These are phyloP conservation scores for Apeltes quadracus DNA, from an alignment of 2,113 vertebrate genomes.

Conservation along the genomic window DNA sequence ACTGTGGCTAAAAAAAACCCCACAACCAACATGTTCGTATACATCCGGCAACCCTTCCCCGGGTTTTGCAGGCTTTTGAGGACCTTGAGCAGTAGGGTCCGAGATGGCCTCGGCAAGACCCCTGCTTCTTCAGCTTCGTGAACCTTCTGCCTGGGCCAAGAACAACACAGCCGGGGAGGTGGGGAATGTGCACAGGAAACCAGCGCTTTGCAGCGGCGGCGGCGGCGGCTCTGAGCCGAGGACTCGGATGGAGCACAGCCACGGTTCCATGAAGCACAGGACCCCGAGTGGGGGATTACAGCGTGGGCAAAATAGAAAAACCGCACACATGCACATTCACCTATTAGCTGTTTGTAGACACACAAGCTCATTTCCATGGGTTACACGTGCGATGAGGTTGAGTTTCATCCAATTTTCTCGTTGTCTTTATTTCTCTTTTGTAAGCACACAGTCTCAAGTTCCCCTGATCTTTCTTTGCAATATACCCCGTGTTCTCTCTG, in stretches of 20 bases:
- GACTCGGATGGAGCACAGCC: conserved; percentile 33
- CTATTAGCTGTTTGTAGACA: conserved; percentile 1
- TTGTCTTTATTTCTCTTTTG: conserved; percentile 6
- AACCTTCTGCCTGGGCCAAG: conserved; percentile 61
- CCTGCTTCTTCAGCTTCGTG: conserved; percentile 36
- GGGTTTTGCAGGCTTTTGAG: background rate
- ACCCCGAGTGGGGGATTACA: no score
- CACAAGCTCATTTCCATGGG: background rate
- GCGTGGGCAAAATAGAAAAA: no score
- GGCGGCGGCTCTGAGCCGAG: conserved; percentile 27
- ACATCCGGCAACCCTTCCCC: background rate
- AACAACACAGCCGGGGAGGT: conserved; percentile 71
- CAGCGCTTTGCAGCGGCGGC: conserved; percentile 51
- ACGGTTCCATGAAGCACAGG: conserved; percentile 55
- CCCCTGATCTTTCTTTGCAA: conserved; percentile 4
- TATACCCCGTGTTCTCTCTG: background rate
- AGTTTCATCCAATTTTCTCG: conserved; percentile 12
- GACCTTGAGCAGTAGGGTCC: background rate
- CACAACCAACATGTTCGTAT: background rate
- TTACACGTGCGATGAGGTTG: background rate
- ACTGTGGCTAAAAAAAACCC: background rate
- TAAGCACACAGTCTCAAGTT: background rate
- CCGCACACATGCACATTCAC: background rate
- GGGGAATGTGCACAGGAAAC: conserved; percentile 74
- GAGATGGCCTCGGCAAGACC: conserved; percentile 32